These are phyloP conservation scores for Drosophila siamana DNA, from an alignment of 2,888 invertebrate genomes.

Conservation along the genomic window DNA sequence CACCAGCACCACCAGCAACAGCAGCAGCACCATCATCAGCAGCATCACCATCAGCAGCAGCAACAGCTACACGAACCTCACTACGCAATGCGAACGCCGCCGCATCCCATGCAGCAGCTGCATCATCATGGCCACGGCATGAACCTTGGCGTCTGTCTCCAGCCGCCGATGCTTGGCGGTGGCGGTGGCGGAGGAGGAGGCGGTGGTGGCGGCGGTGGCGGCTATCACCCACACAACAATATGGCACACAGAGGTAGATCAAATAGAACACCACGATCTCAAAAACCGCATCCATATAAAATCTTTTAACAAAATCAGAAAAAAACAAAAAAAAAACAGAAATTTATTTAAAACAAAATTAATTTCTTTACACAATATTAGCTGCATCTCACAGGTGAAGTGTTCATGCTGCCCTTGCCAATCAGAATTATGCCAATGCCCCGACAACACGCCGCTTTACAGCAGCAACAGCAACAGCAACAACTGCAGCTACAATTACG, in stretches of 20 bases:
- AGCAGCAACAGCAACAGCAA: slow-evolving; percentile 21
- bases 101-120: slow-evolving; percentile 69
- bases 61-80: slow-evolving; percentile 68
- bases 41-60: slow-evolving; percentile 54
- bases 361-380: slow-evolving; percentile 80
- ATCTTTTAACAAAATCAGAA: slow-evolving; percentile 1
- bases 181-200: slow-evolving; percentile 41
- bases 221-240: slow-evolving; percentile 80
- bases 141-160: slow-evolving; percentile 46
- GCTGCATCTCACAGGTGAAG: slow-evolving; percentile 77
- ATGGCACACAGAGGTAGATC: slow-evolving; percentile 86
- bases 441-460: slow-evolving; percentile 21
- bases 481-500: slow-evolving; percentile 18
- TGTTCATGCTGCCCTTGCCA: slow-evolving; percentile 78
- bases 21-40: slow-evolving; percentile 29
- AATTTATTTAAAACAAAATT: slow-evolving; percentile 83
- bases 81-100: slow-evolving; percentile 67
- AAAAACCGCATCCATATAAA: slow-evolving; percentile 85
- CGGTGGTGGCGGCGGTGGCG: slow-evolving; percentile 48
- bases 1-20: slow-evolving; percentile 32
- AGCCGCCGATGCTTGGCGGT: slow-evolving; percentile 52
- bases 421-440: slow-evolving; percentile 64
- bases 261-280: slow-evolving; percentile 84
- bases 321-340: slow-evolving; percentile 69
- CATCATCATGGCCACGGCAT: slow-evolving; percentile 51